These are phyloP conservation scores for Triops longicaudatus DNA, from an alignment of 1,140 invertebrate genomes.

Conservation along the genomic window DNA sequence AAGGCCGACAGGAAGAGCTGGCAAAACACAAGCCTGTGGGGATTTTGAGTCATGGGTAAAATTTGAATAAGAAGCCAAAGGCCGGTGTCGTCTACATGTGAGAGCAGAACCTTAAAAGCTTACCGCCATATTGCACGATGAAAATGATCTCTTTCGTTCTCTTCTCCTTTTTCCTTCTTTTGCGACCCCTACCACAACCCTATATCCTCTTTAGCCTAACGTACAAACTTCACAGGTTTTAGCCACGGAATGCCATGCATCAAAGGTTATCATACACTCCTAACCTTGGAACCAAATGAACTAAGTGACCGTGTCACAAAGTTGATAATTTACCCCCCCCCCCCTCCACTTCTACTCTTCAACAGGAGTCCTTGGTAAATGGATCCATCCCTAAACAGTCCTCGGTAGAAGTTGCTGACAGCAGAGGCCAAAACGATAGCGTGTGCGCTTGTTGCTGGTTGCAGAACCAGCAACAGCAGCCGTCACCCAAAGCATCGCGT, in stretches of 20 bases:
- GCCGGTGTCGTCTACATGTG: not conserved
- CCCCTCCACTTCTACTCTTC: not conserved
- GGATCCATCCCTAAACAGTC: not conserved
- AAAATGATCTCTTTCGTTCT: not conserved
- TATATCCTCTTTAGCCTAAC: not conserved
- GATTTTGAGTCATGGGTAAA: not conserved
- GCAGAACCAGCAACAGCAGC: too few species aligned
- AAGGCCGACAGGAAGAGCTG: not conserved
- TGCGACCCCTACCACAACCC: not conserved
- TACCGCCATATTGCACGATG: not conserved
- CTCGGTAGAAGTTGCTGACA: not conserved
- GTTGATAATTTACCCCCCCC: not conserved
- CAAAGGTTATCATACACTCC: not conserved
- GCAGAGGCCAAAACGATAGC: not conserved
- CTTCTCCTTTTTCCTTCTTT: not conserved
- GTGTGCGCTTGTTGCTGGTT: not conserved
- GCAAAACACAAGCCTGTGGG: not conserved
- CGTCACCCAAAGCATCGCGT: not conserved
- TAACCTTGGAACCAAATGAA: not conserved
- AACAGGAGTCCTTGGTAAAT: not conserved
- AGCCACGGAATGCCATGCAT: not conserved
- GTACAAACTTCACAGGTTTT: not conserved
- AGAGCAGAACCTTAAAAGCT: not conserved
- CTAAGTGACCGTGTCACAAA: slow-evolving; percentile 11
- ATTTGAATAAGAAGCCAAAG: slow-evolving; percentile 9